Conservation (phyloP, 2,888 invertebrate genomes). For the Rhingia rostrata region DNA sequence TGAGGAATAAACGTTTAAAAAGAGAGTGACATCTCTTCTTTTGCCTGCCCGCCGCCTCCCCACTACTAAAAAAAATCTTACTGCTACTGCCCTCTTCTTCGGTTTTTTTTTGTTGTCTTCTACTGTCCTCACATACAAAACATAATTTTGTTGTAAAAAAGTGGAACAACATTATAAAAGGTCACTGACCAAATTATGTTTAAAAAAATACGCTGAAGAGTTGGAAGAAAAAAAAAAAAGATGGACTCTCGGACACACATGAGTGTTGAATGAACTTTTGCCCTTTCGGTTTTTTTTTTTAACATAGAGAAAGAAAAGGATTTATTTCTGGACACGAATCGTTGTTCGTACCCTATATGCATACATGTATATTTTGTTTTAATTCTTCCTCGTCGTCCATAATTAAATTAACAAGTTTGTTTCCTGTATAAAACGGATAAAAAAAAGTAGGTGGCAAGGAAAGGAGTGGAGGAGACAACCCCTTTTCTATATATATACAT, state of each 20-base stretch:
- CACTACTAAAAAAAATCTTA: neutral
- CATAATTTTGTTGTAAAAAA: slow-evolving; percentile 71
- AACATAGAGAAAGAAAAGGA: slow-evolving; percentile 65
- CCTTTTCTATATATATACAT: slow-evolving; percentile 33
- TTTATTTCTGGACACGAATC: slow-evolving; percentile 62
- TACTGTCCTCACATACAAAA: slow-evolving; percentile 55
- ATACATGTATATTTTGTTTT: slow-evolving; percentile 10
- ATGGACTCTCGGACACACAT: slow-evolving; percentile 57
- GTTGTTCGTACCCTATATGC: neutral
- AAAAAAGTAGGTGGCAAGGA: slow-evolving; percentile 56
- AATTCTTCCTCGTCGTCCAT: slow-evolving; percentile 55
- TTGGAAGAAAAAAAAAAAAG: slow-evolving; percentile 35
- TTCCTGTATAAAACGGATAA: slow-evolving; percentile 63
- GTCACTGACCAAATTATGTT: slow-evolving; percentile 82
- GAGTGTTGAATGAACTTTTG: slow-evolving; percentile 70
- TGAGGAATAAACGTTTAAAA: slow-evolving; percentile 40
- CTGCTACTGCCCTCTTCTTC: slow-evolving; percentile 22
- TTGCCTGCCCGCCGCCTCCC: slow-evolving; percentile 5
- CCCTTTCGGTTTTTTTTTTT: slow-evolving; percentile 58
- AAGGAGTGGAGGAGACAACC: slow-evolving; percentile 65
- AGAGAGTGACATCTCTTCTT: slow-evolving; percentile 55
- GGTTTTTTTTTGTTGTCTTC: slow-evolving; percentile 29
- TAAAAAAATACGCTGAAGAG: slow-evolving; percentile 26
- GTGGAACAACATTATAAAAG: slow-evolving; percentile 78
- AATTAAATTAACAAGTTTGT: slow-evolving; percentile 74